Evolutionary conservation across 2,888 invertebrate species (phyloP).

Genomic region (Ariolimax columbianus): DNA sequence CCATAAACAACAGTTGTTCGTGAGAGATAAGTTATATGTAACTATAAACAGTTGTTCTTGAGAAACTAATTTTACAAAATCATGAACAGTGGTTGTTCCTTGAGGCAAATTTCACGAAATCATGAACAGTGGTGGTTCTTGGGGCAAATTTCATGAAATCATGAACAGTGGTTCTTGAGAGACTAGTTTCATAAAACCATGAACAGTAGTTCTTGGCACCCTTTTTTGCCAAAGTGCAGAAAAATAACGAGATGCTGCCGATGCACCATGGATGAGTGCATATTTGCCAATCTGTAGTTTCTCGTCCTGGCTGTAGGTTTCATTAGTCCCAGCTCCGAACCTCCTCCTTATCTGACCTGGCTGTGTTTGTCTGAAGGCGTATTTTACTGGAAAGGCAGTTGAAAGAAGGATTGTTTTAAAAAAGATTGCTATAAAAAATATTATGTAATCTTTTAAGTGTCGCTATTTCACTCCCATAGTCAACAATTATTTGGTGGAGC

Average conservation of each 20-base stretch:
- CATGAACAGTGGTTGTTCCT: conserved; percentile 35
- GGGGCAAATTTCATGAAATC: background rate
- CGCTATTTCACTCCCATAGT: background rate
- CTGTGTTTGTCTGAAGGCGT: background rate
- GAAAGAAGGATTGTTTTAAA: conserved; percentile 13
- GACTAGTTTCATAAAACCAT: conserved; percentile 30
- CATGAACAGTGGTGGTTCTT: background rate
- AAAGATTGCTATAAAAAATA: background rate
- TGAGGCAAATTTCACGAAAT: too few relatives aligned
- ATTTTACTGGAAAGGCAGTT: conserved; percentile 26
- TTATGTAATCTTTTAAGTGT: background rate
- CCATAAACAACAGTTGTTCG: too few relatives aligned
- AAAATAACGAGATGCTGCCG: conserved; percentile 27
- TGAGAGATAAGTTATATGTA: background rate
- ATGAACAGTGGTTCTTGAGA: background rate
- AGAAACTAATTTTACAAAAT: conserved; percentile 12
- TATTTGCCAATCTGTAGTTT: conserved; percentile 37
- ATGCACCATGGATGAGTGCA: conserved; percentile 26
- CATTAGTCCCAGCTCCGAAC: conserved; percentile 33
- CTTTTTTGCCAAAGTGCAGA: conserved; percentile 25
- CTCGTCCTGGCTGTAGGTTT: conserved; percentile 33
- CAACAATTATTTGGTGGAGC: background rate
- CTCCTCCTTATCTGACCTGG: conserved; percentile 25
- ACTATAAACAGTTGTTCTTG: background rate
- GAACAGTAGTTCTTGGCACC: conserved; percentile 35